Evolutionary conservation across 2,113 vertebrate species (phyloP).

Genomic region (Eulemur macaco): DNA sequence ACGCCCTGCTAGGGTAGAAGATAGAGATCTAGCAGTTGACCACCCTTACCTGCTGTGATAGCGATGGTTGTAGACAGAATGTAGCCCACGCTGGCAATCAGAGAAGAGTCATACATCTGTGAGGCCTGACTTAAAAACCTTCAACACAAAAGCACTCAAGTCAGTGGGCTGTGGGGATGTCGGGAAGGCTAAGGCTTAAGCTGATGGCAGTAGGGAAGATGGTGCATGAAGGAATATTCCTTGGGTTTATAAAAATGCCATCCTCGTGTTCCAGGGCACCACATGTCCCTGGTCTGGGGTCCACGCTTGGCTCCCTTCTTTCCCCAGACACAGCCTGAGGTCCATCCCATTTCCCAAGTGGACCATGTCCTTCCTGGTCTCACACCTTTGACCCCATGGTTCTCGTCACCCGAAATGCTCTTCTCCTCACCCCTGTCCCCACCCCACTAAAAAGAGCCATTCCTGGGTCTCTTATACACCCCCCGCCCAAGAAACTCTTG

Average conservation of each 20-base stretch:
- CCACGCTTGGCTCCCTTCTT: background rate
- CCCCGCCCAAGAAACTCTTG: background rate
- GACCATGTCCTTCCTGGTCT: background rate
- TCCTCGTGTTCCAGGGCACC: accelerated
- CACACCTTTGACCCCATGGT: background rate
- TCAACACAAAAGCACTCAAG: conserved; percentile 32
- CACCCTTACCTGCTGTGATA: conserved; percentile 91
- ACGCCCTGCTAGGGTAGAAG: background rate
- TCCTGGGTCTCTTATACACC: background rate
- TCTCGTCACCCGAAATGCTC: background rate
- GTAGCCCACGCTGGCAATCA: conserved; percentile 93
- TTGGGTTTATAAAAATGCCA: background rate
- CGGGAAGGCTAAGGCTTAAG: background rate
- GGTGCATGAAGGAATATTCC: accelerated
- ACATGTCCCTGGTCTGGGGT: background rate
- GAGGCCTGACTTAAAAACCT: conserved; percentile 95
- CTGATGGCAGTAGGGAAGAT: accelerated
- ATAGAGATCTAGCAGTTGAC: accelerated
- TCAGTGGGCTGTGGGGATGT: background rate
- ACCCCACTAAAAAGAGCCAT: background rate
- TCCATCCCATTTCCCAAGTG: no score
- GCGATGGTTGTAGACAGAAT: conserved; percentile 91
- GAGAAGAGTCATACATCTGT: conserved; percentile 91
- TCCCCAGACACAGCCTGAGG: background rate
- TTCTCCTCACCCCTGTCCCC: background rate